Evolutionary conservation across 37 sponge, comb jelly and placozoan genomes (phyloP), one percentile per base, ranked within the genome.

Genomic region (Cliona cf. orientalis): DNA sequence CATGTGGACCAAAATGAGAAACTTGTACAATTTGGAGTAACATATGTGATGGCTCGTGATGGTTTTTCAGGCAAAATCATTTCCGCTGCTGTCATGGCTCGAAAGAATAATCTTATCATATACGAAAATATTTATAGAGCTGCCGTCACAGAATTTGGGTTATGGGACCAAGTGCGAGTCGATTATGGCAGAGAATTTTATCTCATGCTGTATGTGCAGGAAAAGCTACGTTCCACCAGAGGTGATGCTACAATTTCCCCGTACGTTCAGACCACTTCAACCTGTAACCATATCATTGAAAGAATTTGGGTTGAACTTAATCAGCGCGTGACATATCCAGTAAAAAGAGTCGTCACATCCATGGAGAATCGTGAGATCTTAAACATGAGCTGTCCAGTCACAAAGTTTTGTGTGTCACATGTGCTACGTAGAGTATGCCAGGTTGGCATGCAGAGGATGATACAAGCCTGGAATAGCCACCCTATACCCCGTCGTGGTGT

Each of bases 1-100:
- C 63, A 62, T 22, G 6, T 78, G 14, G 79, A 78, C 29, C 79
- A 78, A 78, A 78, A 78, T 42, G 79, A 78, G n/a, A 78, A 78
- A 38, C 21, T 78, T 11, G 25, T 23, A 12, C 71, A 38, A 37
- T 78, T 71, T 31, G 79, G 79, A 32, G 66, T 78, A 12, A 68
- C 66, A 12, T 63, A 78, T 31, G 66, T 78, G 6, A 7, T 63
- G 29, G 61, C 64, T 23, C 17, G 64, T 7, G 79, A 78, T 63
- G 79, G 79, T 21, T 78, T 25, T 42, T 58, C 46, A 33, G 79
- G 79, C 29, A 64, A 63, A 32, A 78, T 78, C 11, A 21, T 71
- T 25, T 14, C 64, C 12, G 66, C 26, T 34, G 79, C 79, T 36
- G 59, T 63, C 6, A 78, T 78, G 79, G 34, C 64, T 25, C 57